A percentile compares a stretch with the other conserved stretches of the same genome.
Evolutionary conservation across 2,888 invertebrate species (phyloP).

Genomic region (Poecilus cupreus): DNA sequence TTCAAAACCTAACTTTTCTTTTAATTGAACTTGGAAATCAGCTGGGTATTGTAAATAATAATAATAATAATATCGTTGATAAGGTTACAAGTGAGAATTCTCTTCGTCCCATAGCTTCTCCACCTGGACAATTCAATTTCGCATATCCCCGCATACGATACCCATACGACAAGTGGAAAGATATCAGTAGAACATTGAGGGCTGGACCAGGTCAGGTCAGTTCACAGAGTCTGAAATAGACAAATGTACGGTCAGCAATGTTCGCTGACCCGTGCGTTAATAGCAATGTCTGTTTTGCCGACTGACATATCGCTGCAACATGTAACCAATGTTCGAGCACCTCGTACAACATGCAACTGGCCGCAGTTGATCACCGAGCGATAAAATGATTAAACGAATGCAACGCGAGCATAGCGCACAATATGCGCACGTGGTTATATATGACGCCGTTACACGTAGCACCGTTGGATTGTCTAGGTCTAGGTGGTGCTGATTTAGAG

Average conservation of each 20-base stretch:
- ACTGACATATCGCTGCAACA: constrained; percentile 48
- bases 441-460: neutral
- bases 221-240: constrained; percentile 63
- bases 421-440: constrained; percentile 58
- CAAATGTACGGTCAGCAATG: constrained; percentile 65
- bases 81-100: too few species aligned
- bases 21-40: too few species aligned
- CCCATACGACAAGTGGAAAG: neutral
- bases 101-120: too few species aligned
- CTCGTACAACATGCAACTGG: neutral
- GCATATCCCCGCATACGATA: neutral
- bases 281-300: constrained; percentile 56
- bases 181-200: neutral
- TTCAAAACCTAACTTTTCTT: too few species aligned
- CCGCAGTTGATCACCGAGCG: neutral
- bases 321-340: constrained; percentile 19
- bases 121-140: constrained; percentile 26
- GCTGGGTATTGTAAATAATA: too few species aligned
- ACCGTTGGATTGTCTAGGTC: too few species aligned
- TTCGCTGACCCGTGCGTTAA: constrained; percentile 61
- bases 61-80: too few species aligned
- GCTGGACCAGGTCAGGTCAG: constrained; percentile 18
- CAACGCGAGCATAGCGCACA: neutral
- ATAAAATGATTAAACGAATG: constrained; percentile 49
- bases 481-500: neutral